Conservation (phyloP, 2,888 invertebrate genomes). For the Lasioglossum figueresi region DNA sequence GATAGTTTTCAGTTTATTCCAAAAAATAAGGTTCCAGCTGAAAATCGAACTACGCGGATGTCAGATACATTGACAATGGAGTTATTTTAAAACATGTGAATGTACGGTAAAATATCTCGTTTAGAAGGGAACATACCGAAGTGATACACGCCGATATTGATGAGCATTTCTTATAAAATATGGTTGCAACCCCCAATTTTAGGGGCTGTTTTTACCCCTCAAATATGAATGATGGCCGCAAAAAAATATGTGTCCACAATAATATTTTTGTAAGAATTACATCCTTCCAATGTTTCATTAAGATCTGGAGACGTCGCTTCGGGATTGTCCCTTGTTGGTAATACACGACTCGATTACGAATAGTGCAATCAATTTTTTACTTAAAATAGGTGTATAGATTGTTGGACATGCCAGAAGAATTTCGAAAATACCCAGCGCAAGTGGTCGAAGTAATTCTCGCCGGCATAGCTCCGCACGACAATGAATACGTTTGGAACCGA, state of each 20-base stretch:
- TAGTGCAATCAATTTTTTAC: neutral
- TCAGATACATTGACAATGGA: slow-evolving; percentile 88
- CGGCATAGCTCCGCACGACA: slow-evolving; percentile 85
- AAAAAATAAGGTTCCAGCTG: too few relatives aligned
- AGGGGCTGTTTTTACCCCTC: too few relatives aligned
- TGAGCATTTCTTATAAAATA: too few relatives aligned
- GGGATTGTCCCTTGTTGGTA: too few relatives aligned
- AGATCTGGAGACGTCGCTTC: too few relatives aligned
- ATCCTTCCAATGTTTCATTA: too few relatives aligned
- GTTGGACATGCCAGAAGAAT: slow-evolving; percentile 82
- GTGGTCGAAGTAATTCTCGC: slow-evolving; percentile 85
- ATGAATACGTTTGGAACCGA: slow-evolving; percentile 85
- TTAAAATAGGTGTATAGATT: slow-evolving; percentile 77
- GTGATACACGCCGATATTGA: neutral
- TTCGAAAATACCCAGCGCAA: slow-evolving; percentile 81
- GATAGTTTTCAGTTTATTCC: too few relatives aligned
- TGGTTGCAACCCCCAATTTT: too few relatives aligned
- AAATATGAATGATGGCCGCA: too few relatives aligned
- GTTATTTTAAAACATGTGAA: slow-evolving; percentile 66
- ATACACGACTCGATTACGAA: neutral
- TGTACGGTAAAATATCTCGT: slow-evolving; percentile 43
- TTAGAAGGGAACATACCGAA: neutral
- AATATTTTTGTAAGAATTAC: too few relatives aligned
- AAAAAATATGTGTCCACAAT: too few relatives aligned
- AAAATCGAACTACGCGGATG: slow-evolving; percentile 82